phyloP scores from a whole-genome alignment of 2,888 invertebrate genomes.

The Sericinus montela region DNA sequence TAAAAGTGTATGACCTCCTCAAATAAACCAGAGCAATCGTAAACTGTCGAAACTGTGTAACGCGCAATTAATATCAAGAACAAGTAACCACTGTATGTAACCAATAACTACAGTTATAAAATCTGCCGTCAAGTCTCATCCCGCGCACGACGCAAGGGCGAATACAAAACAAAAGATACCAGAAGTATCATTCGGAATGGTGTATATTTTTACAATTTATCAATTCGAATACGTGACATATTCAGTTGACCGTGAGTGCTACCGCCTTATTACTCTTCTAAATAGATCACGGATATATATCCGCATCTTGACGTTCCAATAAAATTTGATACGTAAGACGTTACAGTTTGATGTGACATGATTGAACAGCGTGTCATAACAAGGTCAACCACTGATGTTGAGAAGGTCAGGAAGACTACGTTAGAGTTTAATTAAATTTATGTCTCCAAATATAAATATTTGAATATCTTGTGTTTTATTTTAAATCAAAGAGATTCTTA shows the following conservation, averaged over 20 bases:
- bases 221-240: background rate
- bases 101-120: too few relatives aligned
- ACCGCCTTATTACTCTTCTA: background rate
- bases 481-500: too few relatives aligned
- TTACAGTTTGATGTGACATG: conserved; percentile 12
- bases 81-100: too few relatives aligned
- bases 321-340: conserved; percentile 12
- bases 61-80: too few relatives aligned
- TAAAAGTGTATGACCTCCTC: too few relatives aligned
- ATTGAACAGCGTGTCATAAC: conserved; percentile 8
- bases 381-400: conserved; percentile 6
- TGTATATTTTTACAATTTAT: too few relatives aligned
- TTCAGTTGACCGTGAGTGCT: conserved; percentile 2
- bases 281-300: conserved; percentile 12
- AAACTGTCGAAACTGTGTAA: too few relatives aligned
- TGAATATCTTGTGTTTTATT: background rate
- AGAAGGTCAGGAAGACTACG: conserved; percentile 12
- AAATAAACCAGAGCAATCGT: too few relatives aligned
- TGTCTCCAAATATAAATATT: conserved; percentile 3
- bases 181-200: too few relatives aligned
- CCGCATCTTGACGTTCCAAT: background rate
- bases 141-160: too few relatives aligned
- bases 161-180: too few relatives aligned
- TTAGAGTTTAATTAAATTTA: conserved; percentile 8
- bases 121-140: too few relatives aligned